Base-by-base conservation (phyloP, 2,113 vertebrate genomes). In the Sardina pilchardus region DNA sequence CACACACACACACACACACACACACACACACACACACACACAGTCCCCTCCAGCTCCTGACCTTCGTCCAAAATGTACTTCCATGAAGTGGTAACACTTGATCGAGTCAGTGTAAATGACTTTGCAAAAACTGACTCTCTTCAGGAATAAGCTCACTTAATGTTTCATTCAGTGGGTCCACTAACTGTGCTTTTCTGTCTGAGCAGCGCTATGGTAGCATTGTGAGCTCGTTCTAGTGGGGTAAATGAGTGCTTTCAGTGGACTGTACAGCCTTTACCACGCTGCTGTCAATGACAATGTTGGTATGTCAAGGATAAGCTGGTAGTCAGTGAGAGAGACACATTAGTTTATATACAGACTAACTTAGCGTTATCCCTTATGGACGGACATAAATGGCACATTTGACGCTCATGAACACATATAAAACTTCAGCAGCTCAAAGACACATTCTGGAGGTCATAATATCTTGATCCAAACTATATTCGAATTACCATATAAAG, bases 51-150 rank as follows among this genome's bases (percentile, higher is more conserved):
- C 26, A 85, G 81, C 44, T 63, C 19, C 36, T 87, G 81, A 83
- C 82, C 59, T 86, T 48, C 24, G 78, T 43, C 71, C 47, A 24
- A 78, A 71, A 82, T 83, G 12, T 36, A 45, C 85, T 80, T 42
- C 36, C 14, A 16, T 9, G 71, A 71, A 45, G 47, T 50, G 71
- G 45, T 16, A 78, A 34, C 71, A 78, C 71, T 78, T 34, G 30
- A 78, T 17, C 71, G 16, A 78, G 71, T 78, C 71, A 78, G 71
- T 36, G 71, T 78, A 78, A 78, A 34, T 67, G n/a, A 67, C 63
- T 67, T 67, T 67, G n/a, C 71, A 34, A 78, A 78, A 78, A 78
- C 30, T 78, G 71, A 39, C 71, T 78, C 26, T 12, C 1, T 67
- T 67, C 14, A 78, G 30, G 34, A 17, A 2, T 16, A 34, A 16